A percentile compares a stretch with the other conserved stretches of the same genome.
phyloP scores from a whole-genome alignment of 2,797 vertebrate genomes.

The Falco rusticolus region DNA sequence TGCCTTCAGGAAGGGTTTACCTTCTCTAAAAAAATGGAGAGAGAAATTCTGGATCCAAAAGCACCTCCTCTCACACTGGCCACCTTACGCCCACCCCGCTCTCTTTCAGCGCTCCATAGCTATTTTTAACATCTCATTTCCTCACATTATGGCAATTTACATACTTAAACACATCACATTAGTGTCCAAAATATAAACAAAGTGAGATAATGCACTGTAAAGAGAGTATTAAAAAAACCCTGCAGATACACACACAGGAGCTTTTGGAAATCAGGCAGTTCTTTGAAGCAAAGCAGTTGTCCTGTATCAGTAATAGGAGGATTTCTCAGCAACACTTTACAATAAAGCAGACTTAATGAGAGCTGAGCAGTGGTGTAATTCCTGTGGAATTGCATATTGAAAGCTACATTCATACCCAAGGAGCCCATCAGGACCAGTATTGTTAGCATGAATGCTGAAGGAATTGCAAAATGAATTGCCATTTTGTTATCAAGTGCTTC shows the following conservation, averaged over 20 bases:
- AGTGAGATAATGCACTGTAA: slow-evolving; percentile 73
- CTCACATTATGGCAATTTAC: slow-evolving; percentile 77
- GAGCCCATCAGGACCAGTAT: slow-evolving; percentile 81
- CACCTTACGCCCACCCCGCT: neutral
- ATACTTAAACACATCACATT: slow-evolving; percentile 76
- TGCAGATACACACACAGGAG: slow-evolving; percentile 59
- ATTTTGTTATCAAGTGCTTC: slow-evolving; percentile 79
- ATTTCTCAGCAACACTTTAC: slow-evolving; percentile 79
- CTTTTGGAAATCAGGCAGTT: slow-evolving; percentile 75
- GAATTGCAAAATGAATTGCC: slow-evolving; percentile 80
- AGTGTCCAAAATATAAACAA: slow-evolving; percentile 73
- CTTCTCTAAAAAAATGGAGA: neutral
- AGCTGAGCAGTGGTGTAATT: slow-evolving; percentile 69
- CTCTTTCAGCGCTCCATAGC: neutral
- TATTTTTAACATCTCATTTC: slow-evolving; percentile 81
- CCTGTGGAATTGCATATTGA: slow-evolving; percentile 81
- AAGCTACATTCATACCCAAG: slow-evolving; percentile 78
- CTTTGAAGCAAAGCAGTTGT: slow-evolving; percentile 78
- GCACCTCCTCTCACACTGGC: slow-evolving; percentile 17
- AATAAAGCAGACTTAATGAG: slow-evolving; percentile 83
- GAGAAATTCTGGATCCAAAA: slow-evolving; percentile 28
- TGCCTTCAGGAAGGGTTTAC: neutral
- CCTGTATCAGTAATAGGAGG: slow-evolving; percentile 75
- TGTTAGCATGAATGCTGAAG: slow-evolving; percentile 81
- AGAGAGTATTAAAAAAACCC: slow-evolving; percentile 63